phyloP scores from a whole-genome alignment of 2,888 invertebrate genomes.

The Ochropacha duplaris region DNA sequence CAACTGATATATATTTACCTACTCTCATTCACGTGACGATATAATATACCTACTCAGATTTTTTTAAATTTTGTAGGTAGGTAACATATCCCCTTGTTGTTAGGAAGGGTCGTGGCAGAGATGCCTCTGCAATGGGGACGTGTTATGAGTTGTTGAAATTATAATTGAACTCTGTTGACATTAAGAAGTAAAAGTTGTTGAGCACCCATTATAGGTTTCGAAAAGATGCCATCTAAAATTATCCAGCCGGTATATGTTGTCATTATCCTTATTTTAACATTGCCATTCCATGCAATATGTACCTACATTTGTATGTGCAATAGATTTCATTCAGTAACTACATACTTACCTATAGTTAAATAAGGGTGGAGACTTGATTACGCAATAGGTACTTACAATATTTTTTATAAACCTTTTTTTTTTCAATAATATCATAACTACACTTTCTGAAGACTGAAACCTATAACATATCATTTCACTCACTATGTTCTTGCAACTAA shows the following conservation, averaged over 20 bases:
- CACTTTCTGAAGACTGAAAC: constrained; percentile 66
- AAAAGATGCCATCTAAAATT: too few species aligned
- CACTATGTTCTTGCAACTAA: constrained; percentile 33
- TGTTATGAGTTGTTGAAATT: not conserved
- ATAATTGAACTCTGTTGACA: not conserved
- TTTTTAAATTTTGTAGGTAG: too few species aligned
- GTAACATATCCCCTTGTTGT: too few species aligned
- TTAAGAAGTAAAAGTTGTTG: too few species aligned
- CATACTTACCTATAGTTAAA: not conserved
- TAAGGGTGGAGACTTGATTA: not conserved
- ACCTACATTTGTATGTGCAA: too few species aligned
- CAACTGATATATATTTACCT: too few species aligned
- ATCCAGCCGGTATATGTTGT: not conserved
- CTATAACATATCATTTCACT: constrained; percentile 67
- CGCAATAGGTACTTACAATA: not conserved
- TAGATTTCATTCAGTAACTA: too few species aligned
- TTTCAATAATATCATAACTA: constrained; percentile 40
- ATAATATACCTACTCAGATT: too few species aligned
- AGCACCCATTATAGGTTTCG: too few species aligned
- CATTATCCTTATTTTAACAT: not conserved
- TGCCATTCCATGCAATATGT: not conserved
- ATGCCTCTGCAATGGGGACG: not conserved
- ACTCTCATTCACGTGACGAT: not conserved
- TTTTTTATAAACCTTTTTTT: constrained; percentile 12
- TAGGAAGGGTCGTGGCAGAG: too few species aligned